Conservation (phyloP, 2,888 invertebrate genomes). For the Meta bourneti region DNA sequence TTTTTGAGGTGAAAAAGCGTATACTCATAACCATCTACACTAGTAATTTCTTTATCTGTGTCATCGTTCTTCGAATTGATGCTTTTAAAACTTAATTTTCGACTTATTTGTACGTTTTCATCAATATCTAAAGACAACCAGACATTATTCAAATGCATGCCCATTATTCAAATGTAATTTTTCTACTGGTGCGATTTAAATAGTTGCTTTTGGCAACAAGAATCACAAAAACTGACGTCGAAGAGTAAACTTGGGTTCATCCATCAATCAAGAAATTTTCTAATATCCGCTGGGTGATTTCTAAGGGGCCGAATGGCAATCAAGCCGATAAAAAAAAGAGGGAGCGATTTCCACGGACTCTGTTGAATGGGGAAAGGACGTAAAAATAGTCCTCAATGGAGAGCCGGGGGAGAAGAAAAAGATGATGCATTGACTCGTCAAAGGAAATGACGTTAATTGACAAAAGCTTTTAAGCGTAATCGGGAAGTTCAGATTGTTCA, state of each 20-base stretch:
- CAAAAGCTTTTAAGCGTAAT: slow-evolving; percentile 61
- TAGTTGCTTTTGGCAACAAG: too few species aligned
- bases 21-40: too few species aligned
- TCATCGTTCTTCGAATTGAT: too few species aligned
- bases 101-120: too few species aligned
- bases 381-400: slow-evolving; percentile 47
- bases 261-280: slow-evolving; percentile 39
- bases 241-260: background rate
- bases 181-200: too few species aligned
- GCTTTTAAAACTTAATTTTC: too few species aligned
- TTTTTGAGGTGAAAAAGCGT: too few species aligned
- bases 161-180: too few species aligned
- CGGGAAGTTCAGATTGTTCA: slow-evolving; percentile 41
- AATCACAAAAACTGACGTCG: too few species aligned
- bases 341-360: background rate
- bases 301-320: slow-evolving; percentile 39
- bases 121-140: too few species aligned
- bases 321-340: slow-evolving; percentile 12
- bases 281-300: slow-evolving; percentile 42
- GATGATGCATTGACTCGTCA: slow-evolving; percentile 54
- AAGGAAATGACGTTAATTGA: slow-evolving; percentile 62
- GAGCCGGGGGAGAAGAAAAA: background rate
- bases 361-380: background rate
- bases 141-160: too few species aligned
- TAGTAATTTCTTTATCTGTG: too few species aligned